Evolutionary conservation across 2,797 vertebrate species (phyloP), one percentile per base, ranked within the genome.

Genomic region (Leucoraja ocellata): DNA sequence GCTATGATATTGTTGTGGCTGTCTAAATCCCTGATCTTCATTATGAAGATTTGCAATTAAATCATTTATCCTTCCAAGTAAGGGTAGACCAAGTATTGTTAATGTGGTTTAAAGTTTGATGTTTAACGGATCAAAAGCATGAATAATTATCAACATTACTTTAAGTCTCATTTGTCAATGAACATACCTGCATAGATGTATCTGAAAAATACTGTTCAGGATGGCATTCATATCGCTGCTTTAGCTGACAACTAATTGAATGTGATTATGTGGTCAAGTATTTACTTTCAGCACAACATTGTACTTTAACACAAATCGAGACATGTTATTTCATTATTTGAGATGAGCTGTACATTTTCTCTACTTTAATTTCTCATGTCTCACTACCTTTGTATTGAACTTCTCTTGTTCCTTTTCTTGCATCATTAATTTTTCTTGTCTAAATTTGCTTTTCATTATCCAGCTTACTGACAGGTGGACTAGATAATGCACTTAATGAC

Each of bases 361-460:
- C 39, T 23, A 25, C 73, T 76, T 91, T 91, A 65, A 73, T 91
- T 74, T 71, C 39, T 73, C 88, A 73, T 91, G 68, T 73, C 88
- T 91, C 63, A 71, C n/a, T 91, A 71, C 14, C 32, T 91, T 91
- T 28, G 21, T 39, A 76, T 54, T 76, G 90, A 0, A 76, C 23
- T 92, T 58, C 71, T 58, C 0, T 76, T 76, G 68, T 58, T 92
- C 11, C 28, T 92, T 54, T 92, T 76, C 63, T 90, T 71, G 65
- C 13, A 74, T 25, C 65, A 92, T 92, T 92, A 76, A 92, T 58
- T 39, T 71, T 9, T 58, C 90, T 46, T 16, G 36, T 46, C 39
- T 74, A 74, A 76, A 39, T 92, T 74, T 92, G 23, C 74, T 54
- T 54, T 76, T 76, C 90, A 73, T 74, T 92, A 74, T 92, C 90